Base-by-base conservation (phyloP, 1,140 invertebrate species). In the Scaptomyza hsui region DNA sequence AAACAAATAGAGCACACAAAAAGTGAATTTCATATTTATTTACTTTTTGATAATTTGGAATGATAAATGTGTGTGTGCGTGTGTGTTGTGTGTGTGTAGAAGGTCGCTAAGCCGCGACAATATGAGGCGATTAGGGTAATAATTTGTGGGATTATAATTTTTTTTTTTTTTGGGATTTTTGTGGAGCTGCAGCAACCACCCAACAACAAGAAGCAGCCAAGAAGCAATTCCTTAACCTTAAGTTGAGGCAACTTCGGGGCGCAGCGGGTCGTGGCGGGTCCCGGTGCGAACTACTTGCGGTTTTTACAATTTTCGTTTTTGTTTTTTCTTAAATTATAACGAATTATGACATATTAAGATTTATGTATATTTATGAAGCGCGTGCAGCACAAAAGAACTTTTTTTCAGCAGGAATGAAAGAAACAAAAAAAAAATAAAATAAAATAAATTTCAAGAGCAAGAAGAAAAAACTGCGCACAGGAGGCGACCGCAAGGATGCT, bases 271-370 rank as follows among this genome's bases (percentile, higher is more conserved):
- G 49, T 53, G 39, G 26, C 52, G 10, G 7, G 41, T 75, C 73
- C 62, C 45, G 64, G 51, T 52, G 71, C 57, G 76, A 76, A 80
- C 76, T 77, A 64, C 77, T 86, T 85, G 82, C 64, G 62, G 63
- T 72, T 65, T 65, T 37, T 49, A 9, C 5, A 29, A 24, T 24
- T 76, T 35, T 56, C 42, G 61, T 61, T 72, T 75, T 42, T 19
- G 51, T 44, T 55, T 24, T 55, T 55, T 16, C 37, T 9, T 42
- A 75, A 86, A 88, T 86, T 86, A 82, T 88, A 82, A 61, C 78
- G 82, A 88, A 88, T 86, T 86, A 86, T 86, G 82, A 86, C 82
- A 88, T 82, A 86, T 86, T 86, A 82, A 78, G 82, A 86, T 86
- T 88, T 88, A 86, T 29, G 6, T n/a, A 0, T 88, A 55, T 13